These are phyloP conservation scores for Mythimna pallens DNA, from an alignment of 2,888 invertebrate genomes.

Conservation along the genomic window DNA sequence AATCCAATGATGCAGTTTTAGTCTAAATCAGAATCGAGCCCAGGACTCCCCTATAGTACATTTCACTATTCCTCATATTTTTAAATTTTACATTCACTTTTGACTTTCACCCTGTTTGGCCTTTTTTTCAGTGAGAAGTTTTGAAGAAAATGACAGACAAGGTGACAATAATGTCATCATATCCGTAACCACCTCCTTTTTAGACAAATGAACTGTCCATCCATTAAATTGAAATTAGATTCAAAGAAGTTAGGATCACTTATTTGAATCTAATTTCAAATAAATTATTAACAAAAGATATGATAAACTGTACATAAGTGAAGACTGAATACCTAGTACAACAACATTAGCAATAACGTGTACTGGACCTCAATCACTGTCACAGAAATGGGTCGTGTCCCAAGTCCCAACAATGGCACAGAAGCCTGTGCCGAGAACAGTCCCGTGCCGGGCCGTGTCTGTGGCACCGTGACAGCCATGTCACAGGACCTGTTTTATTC, in stretches of 20 bases:
- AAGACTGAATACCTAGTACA: constrained; percentile 1
- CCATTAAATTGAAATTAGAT: no score
- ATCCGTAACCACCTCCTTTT: no score
- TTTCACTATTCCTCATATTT: no score
- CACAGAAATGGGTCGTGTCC: constrained; percentile 61
- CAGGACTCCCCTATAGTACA: no score
- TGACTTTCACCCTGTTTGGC: no score
- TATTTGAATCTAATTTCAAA: background rate
- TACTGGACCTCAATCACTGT: constrained; percentile 55
- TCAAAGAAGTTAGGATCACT: background rate
- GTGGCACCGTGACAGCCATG: constrained; percentile 54
- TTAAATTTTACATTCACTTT: no score
- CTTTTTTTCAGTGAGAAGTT: no score
- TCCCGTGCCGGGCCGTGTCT: constrained; percentile 38
- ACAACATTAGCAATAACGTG: constrained; percentile 40
- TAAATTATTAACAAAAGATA: background rate
- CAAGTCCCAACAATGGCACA: constrained; percentile 47
- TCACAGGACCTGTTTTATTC: constrained; percentile 48
- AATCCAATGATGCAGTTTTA: no score
- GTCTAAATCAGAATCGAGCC: no score
- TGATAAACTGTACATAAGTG: constrained; percentile 5
- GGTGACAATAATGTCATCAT: no score
- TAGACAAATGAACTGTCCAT: no score
- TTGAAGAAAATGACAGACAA: no score
- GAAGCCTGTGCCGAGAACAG: constrained; percentile 48